phyloP scores from a whole-genome alignment of 2,888 invertebrate genomes.

The Lasioglossum villosulum region DNA sequence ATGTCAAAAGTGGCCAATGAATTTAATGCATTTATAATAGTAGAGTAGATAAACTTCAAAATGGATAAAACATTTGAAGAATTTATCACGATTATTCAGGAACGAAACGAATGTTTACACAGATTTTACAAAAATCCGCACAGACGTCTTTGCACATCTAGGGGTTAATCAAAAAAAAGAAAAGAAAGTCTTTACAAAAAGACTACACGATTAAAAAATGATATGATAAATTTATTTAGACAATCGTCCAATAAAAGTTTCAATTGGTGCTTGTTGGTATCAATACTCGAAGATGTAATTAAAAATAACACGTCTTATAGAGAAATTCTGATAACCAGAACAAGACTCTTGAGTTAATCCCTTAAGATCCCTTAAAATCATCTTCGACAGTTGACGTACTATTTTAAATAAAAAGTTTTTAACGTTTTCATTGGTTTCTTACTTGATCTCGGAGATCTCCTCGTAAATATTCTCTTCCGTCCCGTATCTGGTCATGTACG shows the following conservation, averaged over 20 bases:
- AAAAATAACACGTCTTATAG: no score
- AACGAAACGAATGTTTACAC: no score
- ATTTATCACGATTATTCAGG: no score
- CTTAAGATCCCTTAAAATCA: neutral
- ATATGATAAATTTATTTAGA: neutral
- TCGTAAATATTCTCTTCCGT: constrained; percentile 94
- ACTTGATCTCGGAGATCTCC: constrained; percentile 89
- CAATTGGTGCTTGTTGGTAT: neutral
- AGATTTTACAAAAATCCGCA: neutral
- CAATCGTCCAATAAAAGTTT: neutral
- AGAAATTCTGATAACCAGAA: neutral
- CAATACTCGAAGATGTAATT: neutral
- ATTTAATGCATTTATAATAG: no score
- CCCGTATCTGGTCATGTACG: constrained; percentile 91
- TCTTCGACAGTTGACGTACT: neutral
- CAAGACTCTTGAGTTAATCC: neutral
- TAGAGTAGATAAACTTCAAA: no score
- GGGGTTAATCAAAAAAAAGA: neutral
- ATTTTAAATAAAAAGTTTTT: neutral
- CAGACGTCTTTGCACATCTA: neutral
- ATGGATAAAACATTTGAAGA: no score
- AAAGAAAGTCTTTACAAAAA: neutral
- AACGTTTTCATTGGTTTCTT: constrained; percentile 37
- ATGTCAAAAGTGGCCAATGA: no score
- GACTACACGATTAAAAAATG: neutral